A percentile compares a stretch with the other conserved stretches of the same genome.
Conservation (phyloP, 1,140 invertebrate genomes). For the Vanessa atalanta region DNA sequence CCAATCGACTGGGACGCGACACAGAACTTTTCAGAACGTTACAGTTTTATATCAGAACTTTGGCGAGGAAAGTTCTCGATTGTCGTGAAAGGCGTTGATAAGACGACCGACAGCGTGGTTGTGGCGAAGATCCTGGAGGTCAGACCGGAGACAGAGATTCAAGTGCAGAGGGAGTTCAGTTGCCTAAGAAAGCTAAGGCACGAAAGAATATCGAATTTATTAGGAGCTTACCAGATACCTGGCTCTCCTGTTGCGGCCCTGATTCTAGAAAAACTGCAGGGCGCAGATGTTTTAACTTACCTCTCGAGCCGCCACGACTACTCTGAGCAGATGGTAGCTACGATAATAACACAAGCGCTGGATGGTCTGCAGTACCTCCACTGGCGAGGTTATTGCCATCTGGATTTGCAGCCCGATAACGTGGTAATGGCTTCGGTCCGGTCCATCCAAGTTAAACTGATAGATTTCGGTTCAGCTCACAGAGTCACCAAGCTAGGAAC, state of each 20-base stretch:
- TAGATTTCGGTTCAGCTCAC: conserved; percentile 94
- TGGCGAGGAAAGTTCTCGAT: conserved; percentile 91
- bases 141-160: conserved; percentile 84
- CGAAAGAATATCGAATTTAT: conserved; percentile 89
- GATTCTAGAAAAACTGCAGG: conserved; percentile 93
- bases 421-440: conserved; percentile 95
- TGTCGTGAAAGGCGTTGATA: conserved; percentile 91
- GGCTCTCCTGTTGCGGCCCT: conserved; percentile 86
- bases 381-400: conserved; percentile 94
- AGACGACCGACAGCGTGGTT: conserved; percentile 85
- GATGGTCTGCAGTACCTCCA: conserved; percentile 89
- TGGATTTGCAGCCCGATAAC: conserved; percentile 98
- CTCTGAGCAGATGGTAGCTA: conserved; percentile 93
- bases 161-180: conserved; percentile 90
- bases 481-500: conserved; percentile 90
- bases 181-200: conserved; percentile 90
- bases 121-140: conserved; percentile 90
- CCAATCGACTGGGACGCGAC: conserved; percentile 88
- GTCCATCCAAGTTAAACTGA: conserved; percentile 93
- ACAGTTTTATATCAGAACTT: conserved; percentile 92
- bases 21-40: conserved; percentile 85
- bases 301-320: conserved; percentile 93
- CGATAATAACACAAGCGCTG: conserved; percentile 81
- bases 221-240: conserved; percentile 86
- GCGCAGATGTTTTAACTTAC: conserved; percentile 94